Percentiles rank a stretch among this genome's conserved stretches.
phyloP scores from a whole-genome alignment of 2,888 invertebrate genomes.

The Bellardia pandia region DNA sequence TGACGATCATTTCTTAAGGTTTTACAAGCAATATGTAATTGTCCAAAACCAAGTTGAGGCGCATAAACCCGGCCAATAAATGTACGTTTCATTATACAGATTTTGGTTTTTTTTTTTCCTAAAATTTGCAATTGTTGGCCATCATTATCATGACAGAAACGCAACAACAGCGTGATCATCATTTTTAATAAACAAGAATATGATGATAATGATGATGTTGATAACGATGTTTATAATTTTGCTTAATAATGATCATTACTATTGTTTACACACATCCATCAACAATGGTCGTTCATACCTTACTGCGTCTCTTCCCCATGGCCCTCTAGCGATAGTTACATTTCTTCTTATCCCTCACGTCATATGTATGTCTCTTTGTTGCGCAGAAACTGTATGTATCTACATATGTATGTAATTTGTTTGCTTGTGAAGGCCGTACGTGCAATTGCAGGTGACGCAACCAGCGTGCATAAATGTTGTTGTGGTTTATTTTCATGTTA shows the following conservation, averaged over 20 bases:
- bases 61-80: conserved; percentile 20
- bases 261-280: conserved; percentile 15
- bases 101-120: neutral
- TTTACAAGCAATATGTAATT: conserved; percentile 30
- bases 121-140: neutral
- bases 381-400: conserved; percentile 4
- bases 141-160: conserved; percentile 37
- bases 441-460: conserved; percentile 72
- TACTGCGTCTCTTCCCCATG: neutral
- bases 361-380: conserved; percentile 5
- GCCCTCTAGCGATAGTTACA: neutral
- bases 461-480: conserved; percentile 52
- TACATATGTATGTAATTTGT: conserved; percentile 42
- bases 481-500: conserved; percentile 19
- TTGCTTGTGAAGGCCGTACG: conserved; percentile 70
- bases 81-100: neutral
- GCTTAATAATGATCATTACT: conserved; percentile 31
- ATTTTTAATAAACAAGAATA: conserved; percentile 1
- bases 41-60: neutral
- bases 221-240: neutral
- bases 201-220: neutral
- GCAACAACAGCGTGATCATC: conserved; percentile 23
- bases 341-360: neutral
- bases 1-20: conserved; percentile 21
- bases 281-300: conserved; percentile 30